Conservation (phyloP, 2,888 invertebrate genomes). For the Acheta domesticus region DNA sequence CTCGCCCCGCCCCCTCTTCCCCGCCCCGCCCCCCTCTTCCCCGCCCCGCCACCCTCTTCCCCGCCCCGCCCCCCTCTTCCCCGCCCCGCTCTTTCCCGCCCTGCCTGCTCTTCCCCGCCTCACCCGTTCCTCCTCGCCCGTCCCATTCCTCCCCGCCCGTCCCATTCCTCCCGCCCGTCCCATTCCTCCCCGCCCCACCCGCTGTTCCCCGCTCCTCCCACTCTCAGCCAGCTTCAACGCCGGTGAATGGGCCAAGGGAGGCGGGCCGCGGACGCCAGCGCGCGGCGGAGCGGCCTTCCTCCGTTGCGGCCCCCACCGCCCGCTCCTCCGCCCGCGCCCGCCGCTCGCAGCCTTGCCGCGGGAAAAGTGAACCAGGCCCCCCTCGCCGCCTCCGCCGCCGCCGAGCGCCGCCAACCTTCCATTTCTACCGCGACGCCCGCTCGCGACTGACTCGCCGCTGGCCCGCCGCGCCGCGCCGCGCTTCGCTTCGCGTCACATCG, state of each 20-base stretch:
- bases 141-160: too few relatives aligned
- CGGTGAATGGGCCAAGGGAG: constrained; percentile 9
- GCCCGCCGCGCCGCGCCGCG: not conserved
- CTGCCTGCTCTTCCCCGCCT: not conserved
- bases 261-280: not conserved
- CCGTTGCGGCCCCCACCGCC: not conserved
- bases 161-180: not conserved
- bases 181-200: not conserved
- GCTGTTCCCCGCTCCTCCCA: not conserved
- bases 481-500: not conserved
- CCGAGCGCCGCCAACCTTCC: not conserved
- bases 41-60: too few relatives aligned
- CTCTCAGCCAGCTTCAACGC: not conserved
- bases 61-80: not conserved
- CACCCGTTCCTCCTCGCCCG: too few relatives aligned
- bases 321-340: not conserved
- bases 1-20: too few relatives aligned
- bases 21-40: too few relatives aligned
- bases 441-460: not conserved
- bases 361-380: not conserved
- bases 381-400: not conserved
- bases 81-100: not conserved
- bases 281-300: not conserved
- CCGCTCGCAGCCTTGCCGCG: constrained; percentile 6
- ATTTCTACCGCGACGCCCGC: not conserved